Percentiles rank a stretch among this genome's conserved stretches.
These are phyloP conservation scores for Pyrrhosoma nymphula DNA, from an alignment of 2,888 invertebrate genomes.

Conservation along the genomic window DNA sequence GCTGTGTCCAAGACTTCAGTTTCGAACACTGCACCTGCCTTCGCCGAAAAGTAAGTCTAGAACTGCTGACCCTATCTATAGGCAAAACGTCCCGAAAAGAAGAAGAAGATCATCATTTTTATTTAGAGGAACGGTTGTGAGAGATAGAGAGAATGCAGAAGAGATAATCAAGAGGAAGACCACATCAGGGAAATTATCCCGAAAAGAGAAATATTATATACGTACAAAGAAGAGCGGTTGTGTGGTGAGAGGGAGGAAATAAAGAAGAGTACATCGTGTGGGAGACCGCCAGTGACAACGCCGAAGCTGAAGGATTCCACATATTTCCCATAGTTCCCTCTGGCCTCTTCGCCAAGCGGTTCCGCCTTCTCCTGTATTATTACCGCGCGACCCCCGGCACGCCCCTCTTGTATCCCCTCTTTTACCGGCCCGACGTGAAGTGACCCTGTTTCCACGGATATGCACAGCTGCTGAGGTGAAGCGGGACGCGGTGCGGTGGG, in stretches of 20 bases:
- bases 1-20: not conserved
- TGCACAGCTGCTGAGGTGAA: not conserved
- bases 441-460: slow-evolving; percentile 26
- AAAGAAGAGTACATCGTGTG: not conserved
- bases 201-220: not conserved
- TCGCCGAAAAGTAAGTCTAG: not conserved
- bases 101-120: not conserved
- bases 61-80: not conserved
- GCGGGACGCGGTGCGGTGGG: not conserved
- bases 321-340: not conserved
- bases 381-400: not conserved
- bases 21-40: not conserved
- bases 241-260: not conserved
- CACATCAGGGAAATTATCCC: no score
- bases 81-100: not conserved
- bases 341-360: not conserved
- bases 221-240: not conserved
- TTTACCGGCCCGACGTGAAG: not conserved
- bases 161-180: not conserved
- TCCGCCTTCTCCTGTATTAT: not conserved
- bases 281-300: not conserved
- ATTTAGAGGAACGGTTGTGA: no score
- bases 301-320: not conserved
- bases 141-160: not conserved
- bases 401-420: not conserved